Evolutionary conservation across 2,797 vertebrate genomes (phyloP).

Genomic region (Antennarius maculatus): DNA sequence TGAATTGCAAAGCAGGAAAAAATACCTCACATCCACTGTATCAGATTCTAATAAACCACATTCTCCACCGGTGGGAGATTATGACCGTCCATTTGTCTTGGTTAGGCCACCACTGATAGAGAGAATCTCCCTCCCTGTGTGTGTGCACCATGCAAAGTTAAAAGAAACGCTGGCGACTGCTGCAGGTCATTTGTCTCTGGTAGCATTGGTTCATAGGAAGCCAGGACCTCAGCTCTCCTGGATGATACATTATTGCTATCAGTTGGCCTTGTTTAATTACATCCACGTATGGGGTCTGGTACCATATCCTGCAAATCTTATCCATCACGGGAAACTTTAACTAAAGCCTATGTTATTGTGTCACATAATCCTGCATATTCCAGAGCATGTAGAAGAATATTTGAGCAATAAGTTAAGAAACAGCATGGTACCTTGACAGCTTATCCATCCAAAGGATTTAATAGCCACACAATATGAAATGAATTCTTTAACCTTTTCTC

Average conservation of each 20-base stretch:
- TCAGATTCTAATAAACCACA: conserved; percentile 69
- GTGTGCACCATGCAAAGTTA: conserved; percentile 63
- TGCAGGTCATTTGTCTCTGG: conserved; percentile 75
- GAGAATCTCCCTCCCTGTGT: conserved; percentile 49
- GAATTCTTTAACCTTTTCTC: conserved; percentile 44
- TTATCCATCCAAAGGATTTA: conserved; percentile 65
- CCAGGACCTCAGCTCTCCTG: conserved; percentile 60
- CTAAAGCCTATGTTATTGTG: conserved; percentile 61
- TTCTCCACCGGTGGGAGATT: conserved; percentile 66
- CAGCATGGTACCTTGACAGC: conserved; percentile 59
- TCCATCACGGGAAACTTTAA: conserved; percentile 67
- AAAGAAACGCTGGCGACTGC: conserved; percentile 66
- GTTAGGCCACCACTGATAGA: conserved; percentile 65
- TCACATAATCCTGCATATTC: conserved; percentile 73
- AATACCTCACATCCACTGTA: conserved; percentile 64
- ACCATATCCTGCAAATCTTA: conserved; percentile 63
- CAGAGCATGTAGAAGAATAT: conserved; percentile 63
- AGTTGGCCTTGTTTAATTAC: conserved; percentile 76
- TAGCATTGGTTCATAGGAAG: conserved; percentile 65
- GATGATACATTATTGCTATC: conserved; percentile 72
- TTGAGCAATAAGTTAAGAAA: conserved; percentile 64
- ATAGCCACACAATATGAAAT: conserved; percentile 52
- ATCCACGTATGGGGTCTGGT: conserved; percentile 68
- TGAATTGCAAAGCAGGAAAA: conserved; percentile 51
- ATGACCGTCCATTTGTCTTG: conserved; percentile 77